phyloP scores from a whole-genome alignment of 2,797 vertebrate species.

The Kryptolebias ocellatus region DNA sequence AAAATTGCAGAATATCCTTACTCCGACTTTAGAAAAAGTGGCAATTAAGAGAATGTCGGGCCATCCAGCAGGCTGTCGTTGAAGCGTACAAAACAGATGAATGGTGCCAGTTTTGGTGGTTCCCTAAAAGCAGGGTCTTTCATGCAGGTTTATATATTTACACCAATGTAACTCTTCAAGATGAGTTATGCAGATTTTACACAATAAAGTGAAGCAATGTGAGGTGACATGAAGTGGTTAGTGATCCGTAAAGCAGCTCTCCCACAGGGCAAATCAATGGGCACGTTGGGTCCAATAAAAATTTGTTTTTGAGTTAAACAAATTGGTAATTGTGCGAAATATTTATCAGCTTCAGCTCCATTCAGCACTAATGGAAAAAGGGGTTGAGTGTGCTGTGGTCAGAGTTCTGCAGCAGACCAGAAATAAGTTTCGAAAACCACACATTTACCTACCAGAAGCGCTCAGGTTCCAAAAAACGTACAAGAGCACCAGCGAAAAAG shows the following conservation, averaged over 20 bases:
- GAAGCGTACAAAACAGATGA: background rate
- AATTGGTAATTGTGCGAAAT: background rate
- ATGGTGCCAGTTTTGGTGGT: conserved; percentile 4
- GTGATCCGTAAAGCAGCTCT: background rate
- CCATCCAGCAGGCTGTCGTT: background rate
- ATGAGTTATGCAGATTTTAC: background rate
- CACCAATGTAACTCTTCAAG: too few species aligned
- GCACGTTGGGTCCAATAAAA: background rate
- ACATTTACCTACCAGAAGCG: background rate
- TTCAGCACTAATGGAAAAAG: background rate
- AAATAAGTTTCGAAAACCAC: background rate
- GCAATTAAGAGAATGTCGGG: background rate
- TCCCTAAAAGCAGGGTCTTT: background rate
- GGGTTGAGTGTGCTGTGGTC: background rate
- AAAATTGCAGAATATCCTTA: background rate
- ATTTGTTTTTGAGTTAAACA: background rate
- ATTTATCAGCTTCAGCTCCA: background rate
- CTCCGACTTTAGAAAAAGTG: background rate
- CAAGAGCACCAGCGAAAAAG: background rate
- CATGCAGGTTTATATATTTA: background rate
- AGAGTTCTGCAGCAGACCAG: background rate
- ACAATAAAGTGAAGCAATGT: background rate
- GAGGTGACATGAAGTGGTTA: background rate
- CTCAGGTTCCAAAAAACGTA: background rate
- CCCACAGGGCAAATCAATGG: background rate